Evolutionary conservation across 2,888 invertebrate genomes (phyloP).

Genomic region (Glaucopsyche alexis): DNA sequence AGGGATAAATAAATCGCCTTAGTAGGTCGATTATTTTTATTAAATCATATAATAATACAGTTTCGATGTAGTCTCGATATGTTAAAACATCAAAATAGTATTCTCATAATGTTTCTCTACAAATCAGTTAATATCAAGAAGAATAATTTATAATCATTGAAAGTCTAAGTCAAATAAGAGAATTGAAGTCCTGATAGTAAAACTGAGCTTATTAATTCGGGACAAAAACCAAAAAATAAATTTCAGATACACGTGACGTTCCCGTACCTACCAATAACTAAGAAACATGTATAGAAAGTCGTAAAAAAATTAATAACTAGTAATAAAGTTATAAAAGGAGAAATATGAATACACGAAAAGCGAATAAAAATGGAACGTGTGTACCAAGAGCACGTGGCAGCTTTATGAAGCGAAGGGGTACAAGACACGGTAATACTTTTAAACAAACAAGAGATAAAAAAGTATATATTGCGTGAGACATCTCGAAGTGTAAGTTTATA

Average conservation of each 20-base stretch:
- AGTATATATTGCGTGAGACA: not conserved
- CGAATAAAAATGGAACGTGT: conserved; percentile 6
- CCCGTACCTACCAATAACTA: not conserved
- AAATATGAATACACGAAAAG: conserved; percentile 16
- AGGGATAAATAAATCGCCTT: not conserved
- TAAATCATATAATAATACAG: too few species aligned
- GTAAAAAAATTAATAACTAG: conserved; percentile 7
- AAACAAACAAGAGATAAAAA: not conserved
- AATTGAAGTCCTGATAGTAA: too few species aligned
- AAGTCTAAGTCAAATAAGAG: too few species aligned
- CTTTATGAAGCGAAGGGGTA: not conserved
- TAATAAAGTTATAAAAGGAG: conserved; percentile 6
- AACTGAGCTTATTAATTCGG: not conserved
- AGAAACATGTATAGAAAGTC: not conserved
- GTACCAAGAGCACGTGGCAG: not conserved
- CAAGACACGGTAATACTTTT: not conserved
- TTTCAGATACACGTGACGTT: not conserved
- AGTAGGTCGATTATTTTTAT: too few species aligned
- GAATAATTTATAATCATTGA: too few species aligned
- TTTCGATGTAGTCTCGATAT: too few species aligned
- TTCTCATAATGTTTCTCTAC: too few species aligned
- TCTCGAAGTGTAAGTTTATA: not conserved
- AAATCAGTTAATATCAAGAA: too few species aligned
- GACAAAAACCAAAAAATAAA: not conserved
- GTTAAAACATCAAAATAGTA: too few species aligned